Evolutionary conservation across 2,113 vertebrate species (phyloP).

Genomic region (Xiphophorus hellerii): DNA sequence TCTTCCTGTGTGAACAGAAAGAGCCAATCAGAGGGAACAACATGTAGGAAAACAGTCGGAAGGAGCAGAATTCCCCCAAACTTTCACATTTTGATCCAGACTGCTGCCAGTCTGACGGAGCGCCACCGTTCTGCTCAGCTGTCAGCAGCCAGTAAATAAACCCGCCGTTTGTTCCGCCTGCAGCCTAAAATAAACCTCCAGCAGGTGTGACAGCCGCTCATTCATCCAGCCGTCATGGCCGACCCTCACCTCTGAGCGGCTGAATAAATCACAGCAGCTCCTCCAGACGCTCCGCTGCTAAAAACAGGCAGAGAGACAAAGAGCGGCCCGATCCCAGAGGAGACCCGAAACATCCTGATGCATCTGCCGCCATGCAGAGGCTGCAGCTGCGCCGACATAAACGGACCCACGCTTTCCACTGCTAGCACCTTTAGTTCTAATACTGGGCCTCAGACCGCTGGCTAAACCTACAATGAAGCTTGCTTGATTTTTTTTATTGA

Average conservation of each 20-base stretch:
- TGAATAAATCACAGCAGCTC: constrained; percentile 61
- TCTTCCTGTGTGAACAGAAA: too few species aligned
- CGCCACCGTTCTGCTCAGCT: background rate
- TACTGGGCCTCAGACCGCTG: too few species aligned
- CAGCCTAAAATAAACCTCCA: constrained; percentile 29
- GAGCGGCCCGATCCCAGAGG: constrained; percentile 35
- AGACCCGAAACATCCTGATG: constrained; percentile 32
- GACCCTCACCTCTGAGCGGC: constrained; percentile 49
- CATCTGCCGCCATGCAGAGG: constrained; percentile 42
- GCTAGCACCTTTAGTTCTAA: too few species aligned
- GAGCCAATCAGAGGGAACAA: too few species aligned
- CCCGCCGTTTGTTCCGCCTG: constrained; percentile 2
- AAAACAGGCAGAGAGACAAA: constrained; percentile 51
- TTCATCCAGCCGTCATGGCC: constrained; percentile 29
- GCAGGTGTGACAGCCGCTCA: constrained; percentile 41
- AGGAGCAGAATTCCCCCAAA: background rate
- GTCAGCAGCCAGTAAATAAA: background rate
- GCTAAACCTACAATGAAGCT: too few species aligned
- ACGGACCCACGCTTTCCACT: too few species aligned
- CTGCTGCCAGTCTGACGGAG: background rate
- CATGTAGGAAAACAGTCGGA: background rate
- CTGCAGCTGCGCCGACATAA: background rate
- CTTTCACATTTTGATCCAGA: background rate
- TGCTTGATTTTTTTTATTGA: too few species aligned
- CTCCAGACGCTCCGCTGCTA: constrained; percentile 55